These are phyloP conservation scores for Chironomus tepperi DNA, from an alignment of 1,140 invertebrate species.

Conservation along the genomic window DNA sequence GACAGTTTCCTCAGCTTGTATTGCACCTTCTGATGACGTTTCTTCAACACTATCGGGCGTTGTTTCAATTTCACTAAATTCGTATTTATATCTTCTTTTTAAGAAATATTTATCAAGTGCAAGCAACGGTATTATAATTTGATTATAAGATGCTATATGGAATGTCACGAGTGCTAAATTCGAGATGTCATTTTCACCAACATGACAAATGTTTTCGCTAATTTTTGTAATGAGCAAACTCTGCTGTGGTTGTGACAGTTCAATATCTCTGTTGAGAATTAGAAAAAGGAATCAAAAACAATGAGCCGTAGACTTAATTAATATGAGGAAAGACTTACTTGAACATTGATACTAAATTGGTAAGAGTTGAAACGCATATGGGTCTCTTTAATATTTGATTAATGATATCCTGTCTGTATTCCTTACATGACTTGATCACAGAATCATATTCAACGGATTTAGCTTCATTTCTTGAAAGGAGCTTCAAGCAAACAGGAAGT, in stretches of 20 bases:
- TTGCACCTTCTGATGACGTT: background rate
- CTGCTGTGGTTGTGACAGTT: background rate
- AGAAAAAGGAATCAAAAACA: background rate
- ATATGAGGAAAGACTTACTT: background rate
- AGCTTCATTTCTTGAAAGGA: background rate
- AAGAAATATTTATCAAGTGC: slow-evolving; percentile 7
- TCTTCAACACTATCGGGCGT: background rate
- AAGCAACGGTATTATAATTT: background rate
- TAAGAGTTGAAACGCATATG: background rate
- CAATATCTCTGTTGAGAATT: background rate
- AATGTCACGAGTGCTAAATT: background rate
- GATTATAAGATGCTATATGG: background rate
- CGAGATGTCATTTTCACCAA: background rate
- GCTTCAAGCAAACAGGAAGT: background rate
- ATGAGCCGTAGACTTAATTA: background rate
- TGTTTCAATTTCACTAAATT: background rate
- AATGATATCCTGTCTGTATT: background rate
- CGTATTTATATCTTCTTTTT: background rate
- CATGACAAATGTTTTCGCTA: background rate
- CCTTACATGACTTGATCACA: background rate
- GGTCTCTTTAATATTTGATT: background rate
- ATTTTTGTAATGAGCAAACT: background rate
- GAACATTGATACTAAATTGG: background rate
- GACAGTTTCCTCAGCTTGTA: background rate
- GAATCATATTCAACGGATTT: background rate